These are phyloP conservation scores for Zoanthus sociatus DNA, from an alignment of 92 coral and sea anemone genomes.

Conservation along the genomic window DNA sequence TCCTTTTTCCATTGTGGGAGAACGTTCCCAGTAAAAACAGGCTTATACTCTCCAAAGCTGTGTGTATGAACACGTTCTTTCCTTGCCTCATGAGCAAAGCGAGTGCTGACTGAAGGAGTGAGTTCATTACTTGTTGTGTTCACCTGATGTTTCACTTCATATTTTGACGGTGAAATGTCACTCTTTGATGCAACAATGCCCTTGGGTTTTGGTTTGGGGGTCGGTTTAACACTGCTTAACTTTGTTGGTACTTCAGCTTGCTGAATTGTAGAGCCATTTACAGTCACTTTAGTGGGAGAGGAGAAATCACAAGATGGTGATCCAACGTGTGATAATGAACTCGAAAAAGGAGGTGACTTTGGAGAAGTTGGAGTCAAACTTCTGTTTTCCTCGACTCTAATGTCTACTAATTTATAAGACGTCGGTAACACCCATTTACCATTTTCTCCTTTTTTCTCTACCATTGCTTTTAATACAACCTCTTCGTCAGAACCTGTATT, in stretches of 20 bases:
- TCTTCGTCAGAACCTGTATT: conserved; percentile 10
- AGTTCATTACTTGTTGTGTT: conserved; percentile 1
- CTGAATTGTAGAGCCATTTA: conserved; percentile 37
- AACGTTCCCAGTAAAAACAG: conserved; percentile 66
- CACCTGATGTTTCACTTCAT: conserved; percentile 20
- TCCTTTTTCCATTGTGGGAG: conserved; percentile 80
- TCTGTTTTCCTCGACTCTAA: conserved; percentile 7
- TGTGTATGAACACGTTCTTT: conserved; percentile 16
- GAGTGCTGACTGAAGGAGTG: neutral
- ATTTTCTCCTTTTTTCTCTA: conserved; percentile 11
- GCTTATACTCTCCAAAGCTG: conserved; percentile 55
- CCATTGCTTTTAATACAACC: conserved; percentile 17
- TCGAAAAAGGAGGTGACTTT: neutral
- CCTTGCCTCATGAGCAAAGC: neutral
- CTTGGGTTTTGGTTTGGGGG: conserved; percentile 29
- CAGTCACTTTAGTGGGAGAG: conserved; percentile 32
- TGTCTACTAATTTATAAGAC: conserved; percentile 13
- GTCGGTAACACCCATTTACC: conserved; percentile 22
- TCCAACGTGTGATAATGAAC: conserved; percentile 1
- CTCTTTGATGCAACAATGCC: neutral
- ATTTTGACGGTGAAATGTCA: conserved; percentile 6
- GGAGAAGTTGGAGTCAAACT: conserved; percentile 5
- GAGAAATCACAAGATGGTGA: conserved; percentile 8
- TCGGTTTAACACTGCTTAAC: conserved; percentile 14
- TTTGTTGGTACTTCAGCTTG: conserved; percentile 22